Evolutionary conservation across 2,113 vertebrate species (phyloP), one percentile per base, ranked within the genome.

Genomic region (Tupaia chinensis): DNA sequence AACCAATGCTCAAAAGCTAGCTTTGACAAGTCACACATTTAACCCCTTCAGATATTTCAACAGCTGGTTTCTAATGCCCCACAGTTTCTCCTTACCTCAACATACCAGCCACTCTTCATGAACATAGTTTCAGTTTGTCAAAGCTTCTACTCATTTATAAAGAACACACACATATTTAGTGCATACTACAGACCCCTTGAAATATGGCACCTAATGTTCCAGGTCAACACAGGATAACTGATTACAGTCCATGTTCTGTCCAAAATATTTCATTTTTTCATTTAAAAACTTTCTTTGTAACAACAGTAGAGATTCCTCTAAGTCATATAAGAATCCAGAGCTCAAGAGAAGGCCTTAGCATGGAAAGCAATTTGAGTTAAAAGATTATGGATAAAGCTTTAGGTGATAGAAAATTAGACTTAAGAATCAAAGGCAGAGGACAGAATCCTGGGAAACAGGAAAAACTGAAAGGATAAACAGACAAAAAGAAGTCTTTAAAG

Each of bases 131-230:
- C 74, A n/a, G 58, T 73, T 7, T 69, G 32, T 81, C 53, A 78
- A 92, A 73, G 60, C 12, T 83, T 81, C 20, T 68, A 84, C 12
- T 82, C 6, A 78, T 32, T 74, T 91, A 90, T 94, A 83, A 23
- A 19, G 15, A 92, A 88, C 63, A 87, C 54, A 65, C 19, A 76
- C 8, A 65, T 29, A 77, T 6, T 29, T 77, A 70, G 60, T 58
- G 14, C 16, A 70, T 16, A 68, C 70, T 68, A 66, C 22, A 17
- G 44, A 65, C 13, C 8, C 54, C 56, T 84, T 74, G 90, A 86
- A 87, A 89, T 19, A 22, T 56, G 17, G 3, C 89, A 66, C 27
- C 61, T 88, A 87, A 83, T 83, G 81, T 60, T 91, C 72, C 66
- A 93, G 29, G 14, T 76, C 68, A 95, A 88, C 23, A 7, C 9